Conservation (phyloP, 2,113 vertebrate species). For the Garra rufa region DNA sequence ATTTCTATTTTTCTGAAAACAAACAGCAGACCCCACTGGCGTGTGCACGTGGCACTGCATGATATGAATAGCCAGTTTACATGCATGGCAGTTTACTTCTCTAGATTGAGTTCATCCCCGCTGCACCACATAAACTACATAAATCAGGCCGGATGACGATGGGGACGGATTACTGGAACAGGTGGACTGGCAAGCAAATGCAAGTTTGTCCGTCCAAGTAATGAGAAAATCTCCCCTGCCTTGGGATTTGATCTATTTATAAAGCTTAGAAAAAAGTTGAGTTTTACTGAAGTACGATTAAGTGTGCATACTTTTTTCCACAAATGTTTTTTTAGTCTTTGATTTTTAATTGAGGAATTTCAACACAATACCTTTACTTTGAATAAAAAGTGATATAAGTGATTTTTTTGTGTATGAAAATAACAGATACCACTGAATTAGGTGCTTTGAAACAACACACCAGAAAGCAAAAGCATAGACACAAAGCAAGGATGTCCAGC, state of each 20-base stretch:
- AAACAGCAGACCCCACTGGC: not conserved
- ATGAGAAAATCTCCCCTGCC: slow-evolving; percentile 5
- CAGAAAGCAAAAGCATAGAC: not conserved
- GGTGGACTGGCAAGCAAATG: not conserved
- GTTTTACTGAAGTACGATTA: not conserved
- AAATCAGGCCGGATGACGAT: not conserved
- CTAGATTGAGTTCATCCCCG: not conserved
- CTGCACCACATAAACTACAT: not conserved
- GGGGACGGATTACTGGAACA: slow-evolving; percentile 20
- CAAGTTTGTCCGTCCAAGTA: not conserved
- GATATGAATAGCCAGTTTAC: not conserved
- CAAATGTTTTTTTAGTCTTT: not conserved
- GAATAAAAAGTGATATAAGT: not conserved
- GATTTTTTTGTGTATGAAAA: not conserved
- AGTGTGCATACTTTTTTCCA: not conserved
- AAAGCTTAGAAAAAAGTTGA: not conserved
- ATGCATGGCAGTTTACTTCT: not conserved
- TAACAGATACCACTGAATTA: not conserved
- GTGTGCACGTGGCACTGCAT: not conserved
- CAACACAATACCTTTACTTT: not conserved
- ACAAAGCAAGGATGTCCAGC: not conserved
- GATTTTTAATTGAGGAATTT: not conserved
- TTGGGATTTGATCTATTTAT: slow-evolving; percentile 13
- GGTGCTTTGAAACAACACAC: not conserved
- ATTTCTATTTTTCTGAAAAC: not conserved